Evolutionary conservation across 53 echinoderm and acorn worm species (phyloP), one percentile per base, ranked within the genome.

Genomic region (Apostichopus leukothele): DNA sequence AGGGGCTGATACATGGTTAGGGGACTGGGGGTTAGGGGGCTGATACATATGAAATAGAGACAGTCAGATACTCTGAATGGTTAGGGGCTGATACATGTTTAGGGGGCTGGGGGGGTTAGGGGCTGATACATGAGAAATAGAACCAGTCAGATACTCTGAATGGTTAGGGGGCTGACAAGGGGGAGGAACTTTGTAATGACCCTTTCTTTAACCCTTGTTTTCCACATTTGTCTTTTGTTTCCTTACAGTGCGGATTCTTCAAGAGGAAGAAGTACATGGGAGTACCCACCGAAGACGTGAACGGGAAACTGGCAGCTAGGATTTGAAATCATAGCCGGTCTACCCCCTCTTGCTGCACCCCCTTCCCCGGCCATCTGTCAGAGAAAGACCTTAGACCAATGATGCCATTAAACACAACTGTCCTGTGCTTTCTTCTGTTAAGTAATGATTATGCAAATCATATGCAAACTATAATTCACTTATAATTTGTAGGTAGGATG

Each of bases 191-290:
- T 39, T 39, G 39, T 39, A 39, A 39, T 3, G 39, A 39, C 39
- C 39, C 39, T 39, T 39, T 63, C 16, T 63, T 63, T 4, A 63
- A 13, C 9, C 16, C 63, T 4, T 63, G 11, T 6, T 63, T 63
- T 63, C 11, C 16, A 13, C 16, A 7, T 63, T 7, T 7, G 13
- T 63, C 63, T 63, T 0, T 79, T 50, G 11, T 79, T 79, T 79
- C 16, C 51, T 53, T 5, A 79, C 18, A 79, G 79, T 79, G 79
- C 19, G 79, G 79, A 79, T 79, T 79, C 79, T 79, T 79, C 10
- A 79, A 79, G 50, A 79, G 79, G 19, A 79, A 79, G 79, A 79
- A 79, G 79, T 79, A 79, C 79, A 53, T 50, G 13, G 50, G 12
- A 52, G 79, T 79, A 5, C 52, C 6, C 7, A 53, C 51, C n/a